Percentiles rank a stretch among this genome's conserved stretches.
Conservation (phyloP, 2,113 vertebrate genomes). For the Malurus elegans region DNA sequence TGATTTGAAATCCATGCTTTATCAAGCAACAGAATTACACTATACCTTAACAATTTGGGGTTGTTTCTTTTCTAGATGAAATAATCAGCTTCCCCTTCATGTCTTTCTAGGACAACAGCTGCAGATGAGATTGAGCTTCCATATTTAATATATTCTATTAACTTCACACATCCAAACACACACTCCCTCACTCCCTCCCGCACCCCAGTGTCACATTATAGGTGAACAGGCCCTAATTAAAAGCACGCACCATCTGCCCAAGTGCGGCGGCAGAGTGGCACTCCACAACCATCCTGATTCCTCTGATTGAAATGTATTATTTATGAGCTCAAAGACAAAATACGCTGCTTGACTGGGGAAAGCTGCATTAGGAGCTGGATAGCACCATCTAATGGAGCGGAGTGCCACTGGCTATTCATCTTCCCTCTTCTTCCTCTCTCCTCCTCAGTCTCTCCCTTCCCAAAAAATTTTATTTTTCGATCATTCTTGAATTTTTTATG, state of each 20-base stretch:
- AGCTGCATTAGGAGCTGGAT: conserved; percentile 22
- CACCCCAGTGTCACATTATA: conserved; percentile 47
- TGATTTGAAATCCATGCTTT: not conserved
- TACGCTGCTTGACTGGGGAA: not conserved
- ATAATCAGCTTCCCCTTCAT: conserved; percentile 25
- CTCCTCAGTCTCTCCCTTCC: not conserved
- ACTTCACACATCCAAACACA: conserved; percentile 22
- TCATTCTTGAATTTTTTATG: not conserved
- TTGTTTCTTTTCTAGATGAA: conserved; percentile 21
- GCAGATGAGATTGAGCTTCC: conserved; percentile 50
- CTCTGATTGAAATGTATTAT: conserved; percentile 46
- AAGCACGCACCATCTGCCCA: conserved; percentile 45
- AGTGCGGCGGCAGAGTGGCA: conserved; percentile 47
- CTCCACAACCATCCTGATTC: not conserved
- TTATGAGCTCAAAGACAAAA: conserved; percentile 23
- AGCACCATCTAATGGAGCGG: conserved; percentile 37
- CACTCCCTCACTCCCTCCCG: not conserved
- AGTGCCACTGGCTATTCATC: not conserved
- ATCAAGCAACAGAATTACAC: not conserved
- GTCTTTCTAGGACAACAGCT: conserved; percentile 46
- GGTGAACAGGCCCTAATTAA: conserved; percentile 66
- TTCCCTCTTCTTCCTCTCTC: not conserved
- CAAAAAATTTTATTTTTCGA: not conserved
- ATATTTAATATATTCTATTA: conserved; percentile 61
- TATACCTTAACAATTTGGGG: not conserved